phyloP scores from a whole-genome alignment of 2,797 vertebrate genomes.

The Rhabdomys pumilio region DNA sequence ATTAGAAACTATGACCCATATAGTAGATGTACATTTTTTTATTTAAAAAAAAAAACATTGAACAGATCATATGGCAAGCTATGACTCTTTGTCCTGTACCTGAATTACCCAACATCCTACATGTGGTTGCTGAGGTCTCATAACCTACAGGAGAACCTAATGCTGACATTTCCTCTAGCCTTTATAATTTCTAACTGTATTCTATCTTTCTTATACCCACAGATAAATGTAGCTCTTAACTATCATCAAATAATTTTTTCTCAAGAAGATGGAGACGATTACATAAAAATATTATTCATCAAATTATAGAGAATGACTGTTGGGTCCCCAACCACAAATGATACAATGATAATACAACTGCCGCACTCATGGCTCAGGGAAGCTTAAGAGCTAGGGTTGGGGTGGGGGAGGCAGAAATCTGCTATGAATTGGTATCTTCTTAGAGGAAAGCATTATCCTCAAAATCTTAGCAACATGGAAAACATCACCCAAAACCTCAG shows the following conservation, averaged over 20 bases:
- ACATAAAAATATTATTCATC: too few relatives aligned
- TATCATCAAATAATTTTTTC: neutral
- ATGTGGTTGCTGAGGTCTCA: neutral
- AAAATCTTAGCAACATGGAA: neutral
- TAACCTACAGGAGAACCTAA: neutral
- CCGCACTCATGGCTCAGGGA: neutral
- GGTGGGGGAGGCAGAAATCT: neutral
- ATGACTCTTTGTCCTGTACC: neutral
- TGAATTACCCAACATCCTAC: neutral
- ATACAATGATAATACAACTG: neutral
- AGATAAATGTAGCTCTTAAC: neutral
- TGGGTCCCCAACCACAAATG: neutral
- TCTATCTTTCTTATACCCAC: neutral
- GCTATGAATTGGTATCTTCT: too few relatives aligned
- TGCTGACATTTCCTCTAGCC: neutral
- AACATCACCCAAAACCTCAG: neutral
- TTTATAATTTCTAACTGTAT: neutral
- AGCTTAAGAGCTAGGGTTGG: rapidly evolving
- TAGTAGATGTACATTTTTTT: too few relatives aligned
- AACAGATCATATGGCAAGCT: neutral
- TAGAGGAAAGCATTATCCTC: neutral
- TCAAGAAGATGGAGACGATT: neutral
- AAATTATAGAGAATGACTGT: neutral
- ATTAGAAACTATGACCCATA: neutral
- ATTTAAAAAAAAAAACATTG: too few relatives aligned